These are phyloP conservation scores for Paedocypris micromegethes DNA, from an alignment of 2,797 vertebrate species.

Conservation along the genomic window DNA sequence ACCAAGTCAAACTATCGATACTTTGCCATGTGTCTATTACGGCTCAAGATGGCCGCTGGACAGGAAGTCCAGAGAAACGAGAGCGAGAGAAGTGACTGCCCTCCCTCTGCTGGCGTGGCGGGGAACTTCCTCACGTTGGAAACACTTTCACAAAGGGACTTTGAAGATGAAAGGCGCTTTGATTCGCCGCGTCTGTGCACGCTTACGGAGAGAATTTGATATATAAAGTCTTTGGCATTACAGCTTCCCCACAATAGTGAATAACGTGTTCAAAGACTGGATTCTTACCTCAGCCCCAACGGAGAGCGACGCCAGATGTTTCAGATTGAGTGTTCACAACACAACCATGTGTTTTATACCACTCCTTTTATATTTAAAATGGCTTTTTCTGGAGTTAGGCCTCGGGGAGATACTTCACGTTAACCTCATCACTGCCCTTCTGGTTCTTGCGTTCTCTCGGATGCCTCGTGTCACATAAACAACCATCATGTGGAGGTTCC, in stretches of 20 bases:
- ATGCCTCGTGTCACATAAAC: neutral
- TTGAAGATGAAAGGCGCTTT: neutral
- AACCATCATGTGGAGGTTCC: neutral
- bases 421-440: neutral
- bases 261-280: constrained; percentile 11
- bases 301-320: constrained; percentile 18
- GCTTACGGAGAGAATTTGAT: neutral
- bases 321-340: constrained; percentile 16
- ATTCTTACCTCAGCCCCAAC: constrained; percentile 22
- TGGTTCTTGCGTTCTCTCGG: neutral
- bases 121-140: too few relatives aligned
- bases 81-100: too few relatives aligned
- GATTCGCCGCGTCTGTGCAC: neutral
- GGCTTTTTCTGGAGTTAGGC: neutral
- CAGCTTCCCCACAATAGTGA: constrained; percentile 8
- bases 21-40: too few relatives aligned
- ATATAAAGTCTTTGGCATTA: constrained; percentile 15
- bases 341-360: constrained; percentile 21
- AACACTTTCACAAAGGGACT: constrained; percentile 1
- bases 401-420: constrained; percentile 13
- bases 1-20: too few relatives aligned
- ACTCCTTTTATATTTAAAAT: neutral
- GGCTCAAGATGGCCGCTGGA: too few relatives aligned
- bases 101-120: too few relatives aligned
- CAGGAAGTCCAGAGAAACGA: too few relatives aligned